phyloP scores from a whole-genome alignment of 2,113 vertebrate species.

The Misgurnus mizolepis region DNA sequence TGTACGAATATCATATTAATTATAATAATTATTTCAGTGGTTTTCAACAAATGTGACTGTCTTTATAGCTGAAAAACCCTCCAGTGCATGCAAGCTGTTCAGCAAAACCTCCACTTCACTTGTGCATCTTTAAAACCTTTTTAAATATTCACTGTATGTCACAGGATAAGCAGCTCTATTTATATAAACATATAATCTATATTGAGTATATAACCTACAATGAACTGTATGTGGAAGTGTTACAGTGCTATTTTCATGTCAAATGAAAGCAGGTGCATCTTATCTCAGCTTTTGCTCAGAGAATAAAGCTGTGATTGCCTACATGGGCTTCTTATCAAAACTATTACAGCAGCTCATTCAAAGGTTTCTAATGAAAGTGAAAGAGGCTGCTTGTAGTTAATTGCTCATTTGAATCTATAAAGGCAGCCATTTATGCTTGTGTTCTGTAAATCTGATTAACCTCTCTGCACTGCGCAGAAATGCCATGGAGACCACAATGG shows the following conservation, averaged over 20 bases:
- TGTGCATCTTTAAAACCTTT: too few species aligned
- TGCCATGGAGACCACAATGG: slow-evolving; percentile 43
- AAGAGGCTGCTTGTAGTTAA: slow-evolving; percentile 58
- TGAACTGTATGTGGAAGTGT: not conserved
- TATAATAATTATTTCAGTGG: too few species aligned
- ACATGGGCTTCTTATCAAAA: slow-evolving; percentile 30
- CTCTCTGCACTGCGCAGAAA: slow-evolving; percentile 46
- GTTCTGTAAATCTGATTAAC: slow-evolving; percentile 68
- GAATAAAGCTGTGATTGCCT: slow-evolving; percentile 33
- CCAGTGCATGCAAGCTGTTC: too few species aligned
- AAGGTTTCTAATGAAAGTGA: slow-evolving; percentile 38
- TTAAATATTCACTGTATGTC: not conserved
- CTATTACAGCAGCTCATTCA: slow-evolving; percentile 17
- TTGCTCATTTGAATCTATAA: slow-evolving; percentile 68
- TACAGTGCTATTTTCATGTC: not conserved
- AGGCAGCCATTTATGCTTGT: slow-evolving; percentile 63
- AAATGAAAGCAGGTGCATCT: not conserved
- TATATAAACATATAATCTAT: too few species aligned
- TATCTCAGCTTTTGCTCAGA: not conserved
- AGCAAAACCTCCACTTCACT: too few species aligned
- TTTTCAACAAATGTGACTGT: too few species aligned
- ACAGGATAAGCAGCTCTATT: too few species aligned
- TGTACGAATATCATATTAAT: too few species aligned
- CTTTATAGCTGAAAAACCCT: too few species aligned
- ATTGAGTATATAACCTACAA: not conserved